Evolutionary conservation across 23 tunicate genomes (phyloP).

Genomic region (Clavelina lepadiformis): DNA sequence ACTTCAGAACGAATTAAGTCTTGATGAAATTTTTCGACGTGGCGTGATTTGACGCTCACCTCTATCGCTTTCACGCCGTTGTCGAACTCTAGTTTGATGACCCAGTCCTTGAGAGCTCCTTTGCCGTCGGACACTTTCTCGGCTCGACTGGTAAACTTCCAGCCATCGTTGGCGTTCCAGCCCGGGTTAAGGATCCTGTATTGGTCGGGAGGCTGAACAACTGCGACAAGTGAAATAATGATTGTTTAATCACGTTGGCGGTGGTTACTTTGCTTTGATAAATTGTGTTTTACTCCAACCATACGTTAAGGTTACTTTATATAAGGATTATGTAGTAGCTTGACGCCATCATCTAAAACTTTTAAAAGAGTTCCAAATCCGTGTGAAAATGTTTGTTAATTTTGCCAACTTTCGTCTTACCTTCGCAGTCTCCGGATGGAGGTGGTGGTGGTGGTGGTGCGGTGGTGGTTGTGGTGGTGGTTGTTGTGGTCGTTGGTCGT

Average conservation of each 20-base stretch:
- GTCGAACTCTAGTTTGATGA: slow-evolving; percentile 37
- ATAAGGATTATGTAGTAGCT: no score
- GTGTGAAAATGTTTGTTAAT: no score
- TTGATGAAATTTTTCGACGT: no score
- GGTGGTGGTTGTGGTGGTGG: slow-evolving; percentile 1
- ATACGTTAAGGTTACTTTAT: no score
- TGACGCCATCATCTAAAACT: no score
- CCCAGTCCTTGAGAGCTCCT: slow-evolving; percentile 32
- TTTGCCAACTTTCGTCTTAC: no score
- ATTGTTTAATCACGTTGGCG: no score
- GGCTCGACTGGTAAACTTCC: slow-evolving; percentile 41
- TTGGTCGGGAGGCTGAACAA: no score
- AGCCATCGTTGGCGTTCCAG: slow-evolving; percentile 11
- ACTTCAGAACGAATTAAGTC: not conserved
- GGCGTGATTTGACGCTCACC: slow-evolving; percentile 18
- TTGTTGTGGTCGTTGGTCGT: not conserved
- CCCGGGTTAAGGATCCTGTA: slow-evolving; percentile 36
- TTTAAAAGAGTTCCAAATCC: no score
- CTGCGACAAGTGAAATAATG: no score
- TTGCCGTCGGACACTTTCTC: slow-evolving; percentile 3
- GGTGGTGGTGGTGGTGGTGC: slow-evolving; percentile 2
- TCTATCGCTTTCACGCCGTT: slow-evolving; percentile 10
- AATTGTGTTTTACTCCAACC: no score
- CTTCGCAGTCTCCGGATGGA: slow-evolving; percentile 10
- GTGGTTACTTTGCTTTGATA: no score